These are phyloP conservation scores for Acanthisitta chloris DNA, from an alignment of 2,113 vertebrate species.

Conservation along the genomic window DNA sequence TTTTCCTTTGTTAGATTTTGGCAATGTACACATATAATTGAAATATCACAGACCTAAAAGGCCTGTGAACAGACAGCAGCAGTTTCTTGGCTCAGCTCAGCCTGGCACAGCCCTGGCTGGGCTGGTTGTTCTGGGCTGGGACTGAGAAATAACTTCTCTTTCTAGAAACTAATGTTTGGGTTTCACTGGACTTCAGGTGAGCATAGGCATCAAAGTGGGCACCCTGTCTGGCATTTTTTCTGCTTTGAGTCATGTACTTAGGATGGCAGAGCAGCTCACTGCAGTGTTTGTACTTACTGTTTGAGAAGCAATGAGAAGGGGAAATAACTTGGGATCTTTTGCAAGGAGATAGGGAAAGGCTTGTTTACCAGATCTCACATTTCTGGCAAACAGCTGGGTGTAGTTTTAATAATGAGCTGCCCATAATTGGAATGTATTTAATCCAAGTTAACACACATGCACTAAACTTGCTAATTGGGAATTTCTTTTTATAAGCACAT, in stretches of 20 bases:
- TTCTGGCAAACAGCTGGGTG: slow-evolving; percentile 61
- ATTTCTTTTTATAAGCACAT: slow-evolving; percentile 61
- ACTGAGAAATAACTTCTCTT: background rate
- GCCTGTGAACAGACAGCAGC: background rate
- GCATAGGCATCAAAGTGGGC: background rate
- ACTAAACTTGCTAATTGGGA: slow-evolving; percentile 68
- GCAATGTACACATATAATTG: background rate
- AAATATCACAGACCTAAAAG: background rate
- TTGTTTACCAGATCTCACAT: slow-evolving; percentile 36
- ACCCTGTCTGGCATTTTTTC: background rate
- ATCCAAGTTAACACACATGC: slow-evolving; percentile 52
- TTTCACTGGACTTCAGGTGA: background rate
- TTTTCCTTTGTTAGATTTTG: background rate
- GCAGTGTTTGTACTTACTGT: background rate
- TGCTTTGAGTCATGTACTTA: background rate
- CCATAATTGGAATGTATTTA: slow-evolving; percentile 62
- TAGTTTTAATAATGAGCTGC: slow-evolving; percentile 66
- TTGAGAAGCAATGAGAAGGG: background rate
- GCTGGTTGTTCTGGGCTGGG: background rate
- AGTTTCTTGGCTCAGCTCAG: background rate
- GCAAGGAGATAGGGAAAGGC: background rate
- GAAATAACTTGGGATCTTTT: background rate
- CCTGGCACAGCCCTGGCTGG: background rate
- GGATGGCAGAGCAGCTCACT: background rate
- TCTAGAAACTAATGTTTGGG: background rate